Evolutionary conservation across 2,888 invertebrate genomes (phyloP).

Genomic region (Stenolophus ochropezus): DNA sequence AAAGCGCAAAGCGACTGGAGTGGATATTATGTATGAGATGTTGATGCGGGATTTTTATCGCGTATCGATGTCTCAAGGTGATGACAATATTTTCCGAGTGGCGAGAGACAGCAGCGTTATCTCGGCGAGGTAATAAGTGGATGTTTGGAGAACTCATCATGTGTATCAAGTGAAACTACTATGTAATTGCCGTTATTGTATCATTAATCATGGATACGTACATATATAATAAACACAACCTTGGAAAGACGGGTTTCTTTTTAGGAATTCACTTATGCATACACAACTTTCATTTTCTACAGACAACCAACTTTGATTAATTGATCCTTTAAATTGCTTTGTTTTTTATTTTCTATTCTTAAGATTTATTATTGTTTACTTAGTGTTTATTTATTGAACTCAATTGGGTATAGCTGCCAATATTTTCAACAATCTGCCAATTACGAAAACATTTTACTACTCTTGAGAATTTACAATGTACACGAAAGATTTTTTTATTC

Average conservation of each 20-base stretch:
- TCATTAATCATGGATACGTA: constrained; percentile 51
- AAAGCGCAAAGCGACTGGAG: background rate
- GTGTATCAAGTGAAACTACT: constrained; percentile 34
- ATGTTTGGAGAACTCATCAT: constrained; percentile 24
- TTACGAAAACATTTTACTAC: too few relatives aligned
- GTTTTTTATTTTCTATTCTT: constrained; percentile 8
- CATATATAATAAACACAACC: constrained; percentile 33
- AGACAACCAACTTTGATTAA: constrained; percentile 5
- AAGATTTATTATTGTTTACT: background rate
- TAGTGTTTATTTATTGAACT: background rate
- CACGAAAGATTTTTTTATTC: too few relatives aligned
- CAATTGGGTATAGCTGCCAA: too few relatives aligned
- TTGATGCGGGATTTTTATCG: background rate
- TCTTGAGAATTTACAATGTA: too few relatives aligned
- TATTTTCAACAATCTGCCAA: too few relatives aligned
- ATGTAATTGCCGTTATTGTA: constrained; percentile 42
- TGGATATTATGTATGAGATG: background rate
- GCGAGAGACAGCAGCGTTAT: constrained; percentile 3
- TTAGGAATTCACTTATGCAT: constrained; percentile 16
- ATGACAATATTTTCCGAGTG: constrained; percentile 23
- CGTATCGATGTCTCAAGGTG: constrained; percentile 35
- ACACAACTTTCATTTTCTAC: constrained; percentile 36
- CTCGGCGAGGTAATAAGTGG: constrained; percentile 12
- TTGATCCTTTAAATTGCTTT: constrained; percentile 32
- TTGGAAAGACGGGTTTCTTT: constrained; percentile 11